Conservation (phyloP, 2,888 invertebrate species). For the Agriopis marginaria region DNA sequence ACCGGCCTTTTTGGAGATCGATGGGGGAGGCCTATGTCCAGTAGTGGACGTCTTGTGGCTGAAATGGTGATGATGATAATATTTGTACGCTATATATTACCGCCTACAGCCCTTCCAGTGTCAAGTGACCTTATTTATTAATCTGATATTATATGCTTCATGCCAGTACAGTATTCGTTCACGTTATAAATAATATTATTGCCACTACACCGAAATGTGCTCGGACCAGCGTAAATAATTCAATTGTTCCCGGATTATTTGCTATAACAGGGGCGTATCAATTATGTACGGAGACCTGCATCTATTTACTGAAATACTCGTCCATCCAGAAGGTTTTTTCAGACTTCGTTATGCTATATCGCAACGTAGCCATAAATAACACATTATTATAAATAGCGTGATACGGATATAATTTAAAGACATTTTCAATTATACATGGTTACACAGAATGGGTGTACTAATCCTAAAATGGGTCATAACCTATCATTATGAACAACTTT, state of each 20-base stretch:
- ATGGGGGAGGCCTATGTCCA: too few relatives aligned
- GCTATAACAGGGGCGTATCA: conserved; percentile 55
- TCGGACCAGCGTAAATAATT: conserved; percentile 55
- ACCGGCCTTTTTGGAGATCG: too few relatives aligned
- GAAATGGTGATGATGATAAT: too few relatives aligned
- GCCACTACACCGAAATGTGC: conserved; percentile 42
- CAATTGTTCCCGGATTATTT: conserved; percentile 58
- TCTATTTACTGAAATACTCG: conserved; percentile 47
- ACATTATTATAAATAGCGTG: too few relatives aligned
- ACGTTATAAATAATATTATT: conserved; percentile 44
- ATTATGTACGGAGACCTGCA: conserved; percentile 57
- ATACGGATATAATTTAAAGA: too few relatives aligned
- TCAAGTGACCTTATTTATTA: conserved; percentile 17
- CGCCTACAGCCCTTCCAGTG: neutral
- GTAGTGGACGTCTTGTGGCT: too few relatives aligned
- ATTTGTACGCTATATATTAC: too few relatives aligned
- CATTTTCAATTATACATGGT: too few relatives aligned
- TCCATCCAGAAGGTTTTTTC: neutral
- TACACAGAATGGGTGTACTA: too few relatives aligned
- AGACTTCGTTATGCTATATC: neutral
- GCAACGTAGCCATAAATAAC: neutral
- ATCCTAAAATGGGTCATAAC: too few relatives aligned
- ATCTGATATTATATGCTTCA: conserved; percentile 23
- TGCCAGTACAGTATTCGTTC: conserved; percentile 44
- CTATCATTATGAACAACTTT: too few relatives aligned